phyloP scores from a whole-genome alignment of 2,888 invertebrate species.

The Isotomurus palustris region DNA sequence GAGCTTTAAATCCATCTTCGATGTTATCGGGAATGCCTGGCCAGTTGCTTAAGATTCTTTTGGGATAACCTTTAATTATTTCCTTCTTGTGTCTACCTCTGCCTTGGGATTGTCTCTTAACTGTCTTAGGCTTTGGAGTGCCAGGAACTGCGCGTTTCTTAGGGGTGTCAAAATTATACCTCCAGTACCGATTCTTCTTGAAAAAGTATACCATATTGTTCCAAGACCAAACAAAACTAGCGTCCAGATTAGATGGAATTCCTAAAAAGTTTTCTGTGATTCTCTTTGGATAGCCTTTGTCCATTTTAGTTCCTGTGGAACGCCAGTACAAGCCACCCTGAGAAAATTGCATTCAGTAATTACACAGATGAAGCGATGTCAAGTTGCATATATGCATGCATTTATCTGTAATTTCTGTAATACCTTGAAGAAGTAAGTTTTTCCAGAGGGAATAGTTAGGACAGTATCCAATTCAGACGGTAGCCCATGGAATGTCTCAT shows the following conservation, averaged over 20 bases:
- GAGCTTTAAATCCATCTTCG: constrained; percentile 32
- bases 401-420: not conserved
- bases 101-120: constrained; percentile 6
- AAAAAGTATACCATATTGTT: constrained; percentile 39
- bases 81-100: constrained; percentile 17
- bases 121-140: not conserved
- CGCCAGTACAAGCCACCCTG: constrained; percentile 44
- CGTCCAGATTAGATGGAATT: constrained; percentile 39
- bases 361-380: not conserved
- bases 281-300: constrained; percentile 35
- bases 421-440: constrained; percentile 42
- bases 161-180: constrained; percentile 30
- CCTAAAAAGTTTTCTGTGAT: constrained; percentile 40
- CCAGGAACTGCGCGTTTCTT: constrained; percentile 18
- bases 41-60: constrained; percentile 25
- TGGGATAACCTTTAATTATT: constrained; percentile 24
- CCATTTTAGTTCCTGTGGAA: constrained; percentile 31
- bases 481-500: constrained; percentile 30
- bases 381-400: not conserved
- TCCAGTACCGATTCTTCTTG: constrained; percentile 34
- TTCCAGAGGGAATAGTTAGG: constrained; percentile 32
- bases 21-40: constrained; percentile 24
- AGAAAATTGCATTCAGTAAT: not conserved
- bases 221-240: constrained; percentile 31
- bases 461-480: constrained; percentile 37